Evolutionary conservation across 2,888 invertebrate genomes (phyloP), one percentile per base, ranked within the genome.

Genomic region (Bellardia bayeri): DNA sequence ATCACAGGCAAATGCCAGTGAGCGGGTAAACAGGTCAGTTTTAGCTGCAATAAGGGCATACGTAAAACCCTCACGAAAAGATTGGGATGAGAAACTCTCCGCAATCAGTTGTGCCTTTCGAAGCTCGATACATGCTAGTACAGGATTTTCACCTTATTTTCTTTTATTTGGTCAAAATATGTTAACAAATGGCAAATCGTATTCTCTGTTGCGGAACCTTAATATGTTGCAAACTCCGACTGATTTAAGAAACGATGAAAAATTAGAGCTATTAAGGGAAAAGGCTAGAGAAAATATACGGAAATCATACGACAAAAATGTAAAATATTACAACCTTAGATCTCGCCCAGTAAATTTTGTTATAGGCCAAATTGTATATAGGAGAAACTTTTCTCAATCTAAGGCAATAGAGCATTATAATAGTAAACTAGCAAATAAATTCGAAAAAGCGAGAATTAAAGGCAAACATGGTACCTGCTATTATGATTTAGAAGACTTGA

Each of bases 111-210:
- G 61, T 5, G 51, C 75, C 7, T 23, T 82, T 2, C 45, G 75
- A 30, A 66, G 75, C 23, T 56, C 82, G 0, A 16, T 74, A 2
- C 82, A 75, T 37, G 1, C 23, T 45, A 66, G 72, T 3, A 74
- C 64, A 8, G 74, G 74, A 1, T 82, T 56, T 30, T 82, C 74
- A 5, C 81, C 82, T 1, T 82, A 74, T 33, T 81, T 40, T 3
- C 13, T 74, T 16, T 7, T 82, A 2, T 82, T 82, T 82, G 82
- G 82, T 6, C 82, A 71, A 8, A 74, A 49, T 13, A 68, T 68
- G 68, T 2, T 68, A 1, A 7, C 30, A 3, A 49, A 68, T 49
- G 68, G 68, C 8, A 68, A 49, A 30, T 68, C 68, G 2, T 68
- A 49, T 49, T 2, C 6, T 30, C 1, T 49, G 14, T 54, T 69